Conservation (phyloP, 2,113 vertebrate genomes). For the Crotalus horridus region DNA sequence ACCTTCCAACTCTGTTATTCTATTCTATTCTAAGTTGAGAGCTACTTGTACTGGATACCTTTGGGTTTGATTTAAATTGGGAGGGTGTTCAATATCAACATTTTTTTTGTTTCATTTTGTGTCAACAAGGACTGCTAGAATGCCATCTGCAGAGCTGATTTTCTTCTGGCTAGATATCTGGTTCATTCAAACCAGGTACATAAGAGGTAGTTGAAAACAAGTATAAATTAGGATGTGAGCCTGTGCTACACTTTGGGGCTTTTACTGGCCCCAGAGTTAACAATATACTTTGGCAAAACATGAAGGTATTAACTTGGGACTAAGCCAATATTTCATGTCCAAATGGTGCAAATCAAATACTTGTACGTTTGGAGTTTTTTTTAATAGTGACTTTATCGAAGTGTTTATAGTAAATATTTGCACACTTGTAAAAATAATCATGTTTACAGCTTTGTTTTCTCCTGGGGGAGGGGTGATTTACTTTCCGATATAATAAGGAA, state of each 20-base stretch:
- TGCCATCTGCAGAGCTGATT: no score
- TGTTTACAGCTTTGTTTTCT: constrained; percentile 51
- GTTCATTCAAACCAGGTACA: neutral
- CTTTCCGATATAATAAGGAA: constrained; percentile 62
- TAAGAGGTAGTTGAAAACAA: neutral
- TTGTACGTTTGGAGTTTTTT: neutral
- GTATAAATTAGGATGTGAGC: neutral
- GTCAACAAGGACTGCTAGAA: neutral
- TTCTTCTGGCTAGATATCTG: neutral
- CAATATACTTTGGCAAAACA: neutral
- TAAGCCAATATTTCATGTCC: constrained; percentile 8
- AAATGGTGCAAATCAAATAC: constrained; percentile 46
- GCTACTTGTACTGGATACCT: neutral
- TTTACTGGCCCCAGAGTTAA: neutral
- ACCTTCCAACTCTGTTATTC: no score
- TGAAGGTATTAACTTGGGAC: neutral
- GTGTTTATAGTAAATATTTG: constrained; percentile 34
- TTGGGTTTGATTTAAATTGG: neutral
- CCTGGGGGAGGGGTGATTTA: constrained; percentile 48
- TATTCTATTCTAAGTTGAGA: neutral
- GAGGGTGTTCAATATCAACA: neutral
- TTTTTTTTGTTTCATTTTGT: neutral
- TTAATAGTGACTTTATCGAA: neutral
- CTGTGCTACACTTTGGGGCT: neutral
- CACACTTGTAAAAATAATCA: neutral